phyloP scores from a whole-genome alignment of 2,888 invertebrate genomes.

The Caenorhabditis sp. region DNA sequence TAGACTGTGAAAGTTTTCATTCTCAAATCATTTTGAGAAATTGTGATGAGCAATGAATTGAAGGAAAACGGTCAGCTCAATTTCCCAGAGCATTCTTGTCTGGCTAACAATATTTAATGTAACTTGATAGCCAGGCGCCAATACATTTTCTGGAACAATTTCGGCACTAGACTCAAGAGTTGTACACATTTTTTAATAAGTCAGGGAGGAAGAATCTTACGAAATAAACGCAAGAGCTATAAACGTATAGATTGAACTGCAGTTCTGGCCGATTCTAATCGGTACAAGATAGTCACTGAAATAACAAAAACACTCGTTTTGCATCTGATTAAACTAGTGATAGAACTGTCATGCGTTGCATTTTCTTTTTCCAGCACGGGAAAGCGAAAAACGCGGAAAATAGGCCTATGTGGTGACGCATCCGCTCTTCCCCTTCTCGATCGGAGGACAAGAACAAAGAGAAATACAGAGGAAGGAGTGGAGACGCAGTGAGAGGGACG shows the following conservation, averaged over 20 bases:
- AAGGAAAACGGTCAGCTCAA: no score
- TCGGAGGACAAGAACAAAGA: slow-evolving; percentile 3
- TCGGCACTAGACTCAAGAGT: not conserved
- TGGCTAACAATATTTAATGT: slow-evolving; percentile 1
- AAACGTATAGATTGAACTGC: no score
- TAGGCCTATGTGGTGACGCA: slow-evolving; percentile 19
- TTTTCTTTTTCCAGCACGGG: not conserved
- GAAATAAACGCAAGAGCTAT: no score
- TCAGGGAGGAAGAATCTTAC: not conserved
- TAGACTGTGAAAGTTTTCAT: no score
- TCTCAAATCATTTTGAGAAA: no score
- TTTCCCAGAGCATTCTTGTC: not conserved
- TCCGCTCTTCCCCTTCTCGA: slow-evolving; percentile 29
- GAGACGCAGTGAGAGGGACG: slow-evolving; percentile 26
- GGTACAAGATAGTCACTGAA: no score
- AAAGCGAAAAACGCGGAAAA: not conserved
- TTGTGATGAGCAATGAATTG: no score
- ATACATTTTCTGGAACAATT: not conserved
- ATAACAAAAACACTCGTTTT: no score
- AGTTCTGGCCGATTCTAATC: no score
- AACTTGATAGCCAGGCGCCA: not conserved
- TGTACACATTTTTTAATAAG: not conserved
- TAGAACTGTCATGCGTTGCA: not conserved
- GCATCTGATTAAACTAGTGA: not conserved
- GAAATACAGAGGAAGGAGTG: slow-evolving; percentile 2